Conservation (phyloP, 1,140 invertebrate species). For the Bombyx mandarina region DNA sequence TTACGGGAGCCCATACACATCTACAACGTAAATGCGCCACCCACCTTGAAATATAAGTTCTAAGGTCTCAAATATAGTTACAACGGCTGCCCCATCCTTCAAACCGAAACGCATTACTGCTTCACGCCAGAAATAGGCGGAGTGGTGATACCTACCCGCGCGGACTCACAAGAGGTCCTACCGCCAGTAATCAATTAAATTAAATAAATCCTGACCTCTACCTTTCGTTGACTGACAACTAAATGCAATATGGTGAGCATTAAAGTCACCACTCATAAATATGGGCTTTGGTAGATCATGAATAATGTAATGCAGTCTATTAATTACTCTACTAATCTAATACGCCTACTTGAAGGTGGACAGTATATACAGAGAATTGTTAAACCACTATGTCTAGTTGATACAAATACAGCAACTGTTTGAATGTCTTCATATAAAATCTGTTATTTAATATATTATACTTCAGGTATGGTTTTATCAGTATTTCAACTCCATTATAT, state of each 20-base stretch:
- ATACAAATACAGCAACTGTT: conserved; percentile 8
- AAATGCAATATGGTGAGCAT: conserved; percentile 6
- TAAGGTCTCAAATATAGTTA: too few relatives aligned
- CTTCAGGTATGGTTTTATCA: conserved; percentile 10
- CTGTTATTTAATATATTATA: conserved; percentile 7
- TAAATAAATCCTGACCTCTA: conserved; percentile 11
- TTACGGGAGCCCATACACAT: too few relatives aligned
- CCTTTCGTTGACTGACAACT: conserved; percentile 1
- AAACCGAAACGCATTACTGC: too few relatives aligned
- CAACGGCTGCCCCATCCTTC: too few relatives aligned
- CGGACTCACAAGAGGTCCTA: too few relatives aligned
- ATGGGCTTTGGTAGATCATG: conserved; percentile 4
- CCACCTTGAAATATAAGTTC: too few relatives aligned
- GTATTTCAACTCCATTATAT: conserved; percentile 6
- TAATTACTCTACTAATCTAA: background rate
- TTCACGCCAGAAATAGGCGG: too few relatives aligned
- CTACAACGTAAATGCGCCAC: too few relatives aligned
- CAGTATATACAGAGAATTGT: conserved; percentile 9
- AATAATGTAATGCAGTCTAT: conserved; percentile 7
- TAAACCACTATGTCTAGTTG: conserved; percentile 3
- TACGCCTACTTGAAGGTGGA: conserved; percentile 7
- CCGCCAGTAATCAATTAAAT: conserved; percentile 9
- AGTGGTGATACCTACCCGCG: too few relatives aligned
- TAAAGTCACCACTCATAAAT: conserved; percentile 4
- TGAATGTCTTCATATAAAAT: conserved; percentile 14